Percentiles rank a stretch among this genome's conserved stretches.
Conservation (phyloP, 2,113 vertebrate genomes). For the Pontoporia blainvillei region DNA sequence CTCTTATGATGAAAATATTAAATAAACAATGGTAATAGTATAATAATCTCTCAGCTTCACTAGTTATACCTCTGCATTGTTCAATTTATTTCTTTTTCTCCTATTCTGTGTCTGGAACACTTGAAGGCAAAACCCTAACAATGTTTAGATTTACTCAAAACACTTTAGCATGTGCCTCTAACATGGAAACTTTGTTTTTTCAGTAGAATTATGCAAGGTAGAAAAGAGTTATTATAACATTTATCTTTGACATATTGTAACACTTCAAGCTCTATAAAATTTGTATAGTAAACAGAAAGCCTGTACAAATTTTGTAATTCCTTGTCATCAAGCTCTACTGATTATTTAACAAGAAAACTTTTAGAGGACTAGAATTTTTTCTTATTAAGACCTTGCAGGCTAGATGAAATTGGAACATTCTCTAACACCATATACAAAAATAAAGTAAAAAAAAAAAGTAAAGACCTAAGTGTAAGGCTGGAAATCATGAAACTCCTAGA, state of each 20-base stretch:
- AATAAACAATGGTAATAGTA: not conserved
- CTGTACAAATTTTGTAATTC: not conserved
- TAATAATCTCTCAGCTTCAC: not conserved
- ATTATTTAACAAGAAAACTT: not conserved
- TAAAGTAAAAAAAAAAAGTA: not conserved
- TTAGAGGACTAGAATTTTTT: not conserved
- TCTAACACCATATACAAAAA: not conserved
- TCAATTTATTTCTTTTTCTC: not conserved
- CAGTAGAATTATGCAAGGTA: not conserved
- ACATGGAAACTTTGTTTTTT: not conserved
- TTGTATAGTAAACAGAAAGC: not conserved
- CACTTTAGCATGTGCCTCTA: not conserved
- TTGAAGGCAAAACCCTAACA: not conserved
- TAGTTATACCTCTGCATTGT: not conserved
- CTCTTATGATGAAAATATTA: not conserved
- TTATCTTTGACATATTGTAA: not conserved
- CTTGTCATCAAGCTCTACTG: not conserved
- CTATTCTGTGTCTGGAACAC: not conserved
- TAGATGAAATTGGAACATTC: not conserved
- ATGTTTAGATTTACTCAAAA: not conserved
- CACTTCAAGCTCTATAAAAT: not conserved
- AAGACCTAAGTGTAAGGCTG: not conserved
- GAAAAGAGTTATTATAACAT: not conserved
- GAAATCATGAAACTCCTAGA: not conserved
- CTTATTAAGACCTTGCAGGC: not conserved